phyloP scores from a whole-genome alignment of 2,113 vertebrate genomes.

The Hemibagrus wyckioides region DNA sequence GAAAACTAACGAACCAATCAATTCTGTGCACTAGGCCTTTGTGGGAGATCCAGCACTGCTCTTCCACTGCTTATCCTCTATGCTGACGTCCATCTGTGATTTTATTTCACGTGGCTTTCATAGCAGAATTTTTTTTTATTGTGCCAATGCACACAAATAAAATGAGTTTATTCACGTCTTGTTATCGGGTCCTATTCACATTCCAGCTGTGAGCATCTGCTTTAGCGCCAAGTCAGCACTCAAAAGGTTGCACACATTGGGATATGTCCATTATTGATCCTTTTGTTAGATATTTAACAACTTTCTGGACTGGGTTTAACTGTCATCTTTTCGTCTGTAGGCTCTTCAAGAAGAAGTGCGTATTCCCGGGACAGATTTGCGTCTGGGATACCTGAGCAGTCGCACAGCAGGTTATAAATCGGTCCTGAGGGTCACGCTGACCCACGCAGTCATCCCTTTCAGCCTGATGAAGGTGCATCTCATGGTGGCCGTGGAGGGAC shows the following conservation, averaged over 20 bases:
- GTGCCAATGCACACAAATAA: background rate
- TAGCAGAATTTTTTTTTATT: conserved; percentile 3
- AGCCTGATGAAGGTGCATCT: conserved; percentile 99
- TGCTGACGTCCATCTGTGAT: background rate
- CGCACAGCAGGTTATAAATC: conserved; percentile 93
- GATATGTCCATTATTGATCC: background rate
- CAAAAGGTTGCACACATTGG: background rate
- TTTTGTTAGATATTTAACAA: background rate
- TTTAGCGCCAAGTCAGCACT: background rate
- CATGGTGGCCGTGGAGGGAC: conserved; percentile 94
- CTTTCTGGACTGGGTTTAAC: background rate
- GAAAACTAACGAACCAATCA: conserved; percentile 48
- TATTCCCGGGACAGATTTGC: conserved; percentile 88
- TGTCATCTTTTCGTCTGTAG: conserved; percentile 65
- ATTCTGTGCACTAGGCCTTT: conserved; percentile 11
- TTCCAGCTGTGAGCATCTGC: conserved; percentile 26
- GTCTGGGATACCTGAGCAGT: conserved; percentile 91
- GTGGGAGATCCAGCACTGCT: background rate
- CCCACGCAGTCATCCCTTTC: conserved; percentile 90
- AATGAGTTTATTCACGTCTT: conserved; percentile 15
- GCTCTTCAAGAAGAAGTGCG: conserved; percentile 89
- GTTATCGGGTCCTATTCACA: background rate
- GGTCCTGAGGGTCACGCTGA: conserved; percentile 88
- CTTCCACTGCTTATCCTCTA: background rate
- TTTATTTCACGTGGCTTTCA: background rate